A percentile compares a stretch with the other conserved stretches of the same genome.
Conservation (phyloP, 2,888 invertebrate genomes). For the Aleiodes leptofemur region DNA sequence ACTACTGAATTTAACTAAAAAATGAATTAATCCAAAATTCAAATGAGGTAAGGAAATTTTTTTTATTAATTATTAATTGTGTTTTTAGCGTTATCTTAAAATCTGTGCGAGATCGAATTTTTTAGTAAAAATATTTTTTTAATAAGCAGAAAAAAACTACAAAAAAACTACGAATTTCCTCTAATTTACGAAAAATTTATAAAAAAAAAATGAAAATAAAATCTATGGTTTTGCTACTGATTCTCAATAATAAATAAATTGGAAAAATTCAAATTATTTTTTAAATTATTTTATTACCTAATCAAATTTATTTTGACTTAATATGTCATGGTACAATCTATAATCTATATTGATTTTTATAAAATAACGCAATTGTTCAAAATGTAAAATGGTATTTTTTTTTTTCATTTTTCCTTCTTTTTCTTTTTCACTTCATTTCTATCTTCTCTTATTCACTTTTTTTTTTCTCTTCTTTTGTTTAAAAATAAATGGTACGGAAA, state of each 20-base stretch:
- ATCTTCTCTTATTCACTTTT: conserved; percentile 4
- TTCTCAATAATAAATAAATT: conserved; percentile 18
- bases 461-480: conserved; percentile 15
- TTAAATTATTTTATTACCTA: conserved; percentile 71
- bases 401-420: conserved; percentile 44
- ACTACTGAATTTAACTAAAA: too few relatives aligned
- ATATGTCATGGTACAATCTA: conserved; percentile 76
- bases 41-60: too few relatives aligned
- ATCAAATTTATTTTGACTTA: conserved; percentile 76
- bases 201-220: too few relatives aligned
- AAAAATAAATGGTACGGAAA: conserved; percentile 36
- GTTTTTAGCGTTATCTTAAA: too few relatives aligned
- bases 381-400: conserved; percentile 62
- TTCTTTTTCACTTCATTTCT: conserved; percentile 10
- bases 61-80: too few relatives aligned
- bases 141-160: too few relatives aligned
- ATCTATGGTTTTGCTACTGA: too few relatives aligned
- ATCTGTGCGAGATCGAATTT: too few relatives aligned
- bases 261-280: conserved; percentile 46
- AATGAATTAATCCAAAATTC: too few relatives aligned
- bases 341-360: conserved; percentile 74
- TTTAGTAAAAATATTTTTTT: too few relatives aligned
- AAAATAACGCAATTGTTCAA: conserved; percentile 72
- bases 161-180: too few relatives aligned
- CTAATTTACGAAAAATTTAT: too few relatives aligned